Evolutionary conservation across 1,140 invertebrate genomes (phyloP).

Genomic region (Vanessa tameamea): DNA sequence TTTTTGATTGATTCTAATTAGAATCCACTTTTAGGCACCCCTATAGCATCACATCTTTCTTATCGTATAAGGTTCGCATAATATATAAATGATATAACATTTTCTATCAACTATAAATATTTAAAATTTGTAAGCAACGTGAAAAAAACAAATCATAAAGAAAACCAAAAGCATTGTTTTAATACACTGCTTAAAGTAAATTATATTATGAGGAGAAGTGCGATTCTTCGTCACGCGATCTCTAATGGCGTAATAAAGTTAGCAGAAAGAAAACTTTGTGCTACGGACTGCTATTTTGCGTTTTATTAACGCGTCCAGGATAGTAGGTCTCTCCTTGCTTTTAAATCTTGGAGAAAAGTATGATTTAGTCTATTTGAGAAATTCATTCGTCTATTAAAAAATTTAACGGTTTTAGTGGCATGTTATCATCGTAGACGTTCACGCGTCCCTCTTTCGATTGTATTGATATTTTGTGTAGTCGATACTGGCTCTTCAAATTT

Average conservation of each 20-base stretch:
- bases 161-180: constrained; percentile 16
- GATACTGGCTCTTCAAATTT: too few relatives aligned
- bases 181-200: constrained; percentile 67
- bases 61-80: too few relatives aligned
- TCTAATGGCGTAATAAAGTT: constrained; percentile 77
- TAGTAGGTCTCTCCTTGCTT: constrained; percentile 20
- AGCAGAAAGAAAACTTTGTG: constrained; percentile 74
- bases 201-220: constrained; percentile 64
- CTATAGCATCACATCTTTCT: too few relatives aligned
- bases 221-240: constrained; percentile 71
- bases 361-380: background rate
- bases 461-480: too few relatives aligned
- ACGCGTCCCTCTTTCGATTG: too few relatives aligned
- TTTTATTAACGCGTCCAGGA: constrained; percentile 69
- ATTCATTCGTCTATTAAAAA: too few relatives aligned
- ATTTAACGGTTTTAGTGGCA: too few relatives aligned
- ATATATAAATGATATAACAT: too few relatives aligned
- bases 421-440: too few relatives aligned
- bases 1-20: too few relatives aligned
- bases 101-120: too few relatives aligned
- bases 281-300: constrained; percentile 66
- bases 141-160: background rate
- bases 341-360: background rate
- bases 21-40: too few relatives aligned
- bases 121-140: background rate